These are phyloP conservation scores for Leptestheria dahalacensis DNA, from an alignment of 1,140 invertebrate genomes.

Conservation along the genomic window DNA sequence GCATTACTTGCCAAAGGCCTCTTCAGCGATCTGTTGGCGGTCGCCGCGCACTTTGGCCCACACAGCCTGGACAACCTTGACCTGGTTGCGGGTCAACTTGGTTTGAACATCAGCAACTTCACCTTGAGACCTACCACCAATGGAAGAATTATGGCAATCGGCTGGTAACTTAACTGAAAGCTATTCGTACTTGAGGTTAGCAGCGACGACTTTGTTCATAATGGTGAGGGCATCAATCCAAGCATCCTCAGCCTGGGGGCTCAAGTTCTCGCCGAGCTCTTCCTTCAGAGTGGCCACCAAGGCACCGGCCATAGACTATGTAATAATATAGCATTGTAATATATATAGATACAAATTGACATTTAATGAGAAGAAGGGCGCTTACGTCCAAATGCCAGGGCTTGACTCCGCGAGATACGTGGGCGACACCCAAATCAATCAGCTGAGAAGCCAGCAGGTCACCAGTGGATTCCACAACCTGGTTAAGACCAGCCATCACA, in stretches of 20 bases:
- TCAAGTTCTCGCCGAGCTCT: slow-evolving; percentile 29
- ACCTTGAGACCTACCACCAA: background rate
- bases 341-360: background rate
- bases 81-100: background rate
- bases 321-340: background rate
- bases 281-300: slow-evolving; percentile 28
- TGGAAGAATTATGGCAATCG: too few relatives aligned
- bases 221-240: slow-evolving; percentile 34
- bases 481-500: background rate
- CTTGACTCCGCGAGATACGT: background rate
- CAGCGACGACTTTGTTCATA: slow-evolving; percentile 19
- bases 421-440: background rate
- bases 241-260: slow-evolving; percentile 29
- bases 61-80: background rate
- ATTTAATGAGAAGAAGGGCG: too few relatives aligned
- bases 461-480: background rate
- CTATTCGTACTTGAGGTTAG: slow-evolving; percentile 8
- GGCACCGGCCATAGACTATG: slow-evolving; percentile 14
- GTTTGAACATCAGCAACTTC: slow-evolving; percentile 2
- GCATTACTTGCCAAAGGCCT: slow-evolving; percentile 3
- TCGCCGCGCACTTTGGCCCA: background rate
- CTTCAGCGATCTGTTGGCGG: background rate
- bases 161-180: too few relatives aligned
- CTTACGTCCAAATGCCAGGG: background rate
- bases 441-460: background rate